Evolutionary conservation across 2,113 vertebrate genomes (phyloP), one percentile per base, ranked within the genome.

Genomic region (Mus spicilegus): DNA sequence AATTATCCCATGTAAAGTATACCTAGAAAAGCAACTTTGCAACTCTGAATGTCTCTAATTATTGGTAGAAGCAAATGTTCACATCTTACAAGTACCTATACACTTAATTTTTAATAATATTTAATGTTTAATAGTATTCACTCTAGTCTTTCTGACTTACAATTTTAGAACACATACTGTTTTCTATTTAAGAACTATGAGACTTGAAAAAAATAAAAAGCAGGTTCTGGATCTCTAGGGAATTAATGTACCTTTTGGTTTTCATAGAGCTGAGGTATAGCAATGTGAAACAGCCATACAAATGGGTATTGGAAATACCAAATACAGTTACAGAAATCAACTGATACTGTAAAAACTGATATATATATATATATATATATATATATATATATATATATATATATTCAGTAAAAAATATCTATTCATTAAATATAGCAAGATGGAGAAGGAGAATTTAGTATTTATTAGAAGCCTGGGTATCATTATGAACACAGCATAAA

Each of bases 161-260:
- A 39, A 49, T n/a, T 93, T 87, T 42, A 65, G 58, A 56, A 9
- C 20, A 46, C 54, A 89, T 84, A n/a, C 69, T 80, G 13, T 46
- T 63, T 85, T 63, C 12, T 70, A 30, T 17, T 67, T 73, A 28
- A 69, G 2, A 61, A 95, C 49, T 4, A 58, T 91, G 12, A 69
- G 12, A 46, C 10, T 46, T 36, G 33, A 36, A 11, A 93, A 93
- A 8, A 77, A 85, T 77, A n/a, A 3, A 14, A 5, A 67, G 6
- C 26, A 58, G 42, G 30, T 30, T 69, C 56, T 80, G 46, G 11
- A 26, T 24, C 61, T 78, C 30, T 19, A 78, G 24, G 36, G 11
- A 63, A 46, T 85, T 69, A 67, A 24, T 90, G 85, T 94, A 72
- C 10, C 84, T 90, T 92, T 85, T 49, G 75, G 28, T 63, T 76